Percentiles rank a stretch among this genome's conserved stretches.
Evolutionary conservation across 1,140 invertebrate genomes (phyloP).

Genomic region (Eupeodes corollae): DNA sequence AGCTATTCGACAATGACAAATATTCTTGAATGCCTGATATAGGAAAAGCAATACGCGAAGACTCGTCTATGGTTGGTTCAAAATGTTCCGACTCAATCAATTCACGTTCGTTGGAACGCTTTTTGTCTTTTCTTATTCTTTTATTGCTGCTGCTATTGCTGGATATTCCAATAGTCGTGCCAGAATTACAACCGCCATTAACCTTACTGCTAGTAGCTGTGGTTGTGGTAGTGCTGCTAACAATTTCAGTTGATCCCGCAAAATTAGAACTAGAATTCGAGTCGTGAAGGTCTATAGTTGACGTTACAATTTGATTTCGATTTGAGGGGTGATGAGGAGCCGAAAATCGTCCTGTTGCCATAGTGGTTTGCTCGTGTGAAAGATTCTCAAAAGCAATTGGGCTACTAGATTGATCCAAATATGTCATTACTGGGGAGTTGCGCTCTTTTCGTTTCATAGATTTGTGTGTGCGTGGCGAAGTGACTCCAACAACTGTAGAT

Average conservation of each 20-base stretch:
- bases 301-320: neutral
- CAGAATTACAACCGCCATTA: no score
- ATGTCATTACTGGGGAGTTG: no score
- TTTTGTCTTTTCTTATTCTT: conserved; percentile 28
- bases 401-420: no score
- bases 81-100: neutral
- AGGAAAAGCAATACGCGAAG: conserved; percentile 2
- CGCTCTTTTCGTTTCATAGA: no score
- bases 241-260: conserved; percentile 3
- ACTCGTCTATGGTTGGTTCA: conserved; percentile 2
- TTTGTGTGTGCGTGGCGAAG: no score
- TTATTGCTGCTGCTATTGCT: conserved; percentile 2
- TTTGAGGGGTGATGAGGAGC: no score
- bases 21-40: neutral
- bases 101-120: conserved; percentile 1
- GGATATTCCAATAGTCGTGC: neutral
- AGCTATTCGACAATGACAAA: conserved; percentile 30
- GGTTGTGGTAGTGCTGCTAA: neutral
- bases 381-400: no score
- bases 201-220: neutral
- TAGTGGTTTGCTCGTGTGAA: no score
- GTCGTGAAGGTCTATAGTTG: conserved; percentile 21
- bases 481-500: no score
- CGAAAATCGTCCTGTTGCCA: no score
- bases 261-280: conserved; percentile 29